Evolutionary conservation across 2,888 invertebrate species (phyloP).

Genomic region (Incurvaria masculella): DNA sequence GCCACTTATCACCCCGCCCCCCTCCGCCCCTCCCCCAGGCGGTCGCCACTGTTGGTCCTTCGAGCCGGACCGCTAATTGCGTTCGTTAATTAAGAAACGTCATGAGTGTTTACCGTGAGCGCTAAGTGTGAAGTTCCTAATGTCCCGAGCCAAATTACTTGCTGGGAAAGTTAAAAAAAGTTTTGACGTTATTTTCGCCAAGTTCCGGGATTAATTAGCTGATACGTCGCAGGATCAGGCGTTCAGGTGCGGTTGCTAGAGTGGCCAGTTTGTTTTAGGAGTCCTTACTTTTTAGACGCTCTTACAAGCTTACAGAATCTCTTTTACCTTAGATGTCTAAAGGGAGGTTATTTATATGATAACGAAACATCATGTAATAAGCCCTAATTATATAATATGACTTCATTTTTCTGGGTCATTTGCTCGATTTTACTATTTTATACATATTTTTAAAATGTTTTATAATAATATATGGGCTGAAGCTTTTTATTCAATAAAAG

Average conservation of each 20-base stretch:
- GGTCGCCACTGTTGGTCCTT: conserved; percentile 26
- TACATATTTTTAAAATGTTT: too few relatives aligned
- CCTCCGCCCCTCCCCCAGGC: conserved; percentile 18
- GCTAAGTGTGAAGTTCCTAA: conserved; percentile 54
- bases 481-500: too few relatives aligned
- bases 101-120: conserved; percentile 56
- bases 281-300: too few relatives aligned
- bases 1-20: conserved; percentile 43
- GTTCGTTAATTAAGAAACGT: conserved; percentile 58
- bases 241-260: neutral
- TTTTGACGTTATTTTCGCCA: conserved; percentile 23
- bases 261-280: too few relatives aligned
- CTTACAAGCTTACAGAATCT: too few relatives aligned
- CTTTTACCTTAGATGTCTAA: too few relatives aligned
- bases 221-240: conserved; percentile 22
- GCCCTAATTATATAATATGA: too few relatives aligned
- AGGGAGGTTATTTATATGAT: too few relatives aligned
- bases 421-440: too few relatives aligned
- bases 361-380: too few relatives aligned
- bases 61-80: conserved; percentile 53
- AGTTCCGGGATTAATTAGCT: conserved; percentile 47
- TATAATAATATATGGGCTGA: too few relatives aligned
- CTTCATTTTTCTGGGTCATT: too few relatives aligned
- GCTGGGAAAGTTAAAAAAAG: conserved; percentile 40
- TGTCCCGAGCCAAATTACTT: conserved; percentile 51